Evolutionary conservation across 2,797 vertebrate species (phyloP).

Genomic region (Onychomys torridus): DNA sequence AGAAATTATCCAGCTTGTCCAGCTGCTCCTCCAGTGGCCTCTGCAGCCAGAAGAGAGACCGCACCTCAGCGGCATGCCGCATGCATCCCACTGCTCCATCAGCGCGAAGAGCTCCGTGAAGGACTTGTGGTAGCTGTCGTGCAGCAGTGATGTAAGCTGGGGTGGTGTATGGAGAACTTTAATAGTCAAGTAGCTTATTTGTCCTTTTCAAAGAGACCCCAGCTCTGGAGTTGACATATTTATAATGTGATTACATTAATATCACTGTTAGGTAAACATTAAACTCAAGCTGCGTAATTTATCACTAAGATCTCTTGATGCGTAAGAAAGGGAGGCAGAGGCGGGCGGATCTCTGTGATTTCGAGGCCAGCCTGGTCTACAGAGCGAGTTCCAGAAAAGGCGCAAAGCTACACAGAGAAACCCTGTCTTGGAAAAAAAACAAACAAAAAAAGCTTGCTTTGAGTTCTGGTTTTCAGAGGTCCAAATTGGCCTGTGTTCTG

Average conservation of each 20-base stretch:
- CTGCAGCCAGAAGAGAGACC: conserved; percentile 96
- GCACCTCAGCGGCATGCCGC: conserved; percentile 92
- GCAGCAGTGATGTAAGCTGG: conserved; percentile 88
- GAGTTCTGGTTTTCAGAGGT: conserved; percentile 70
- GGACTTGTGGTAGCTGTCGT: conserved; percentile 90
- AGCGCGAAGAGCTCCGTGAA: conserved; percentile 90
- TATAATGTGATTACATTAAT: conserved; percentile 62
- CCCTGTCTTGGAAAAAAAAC: too few species aligned
- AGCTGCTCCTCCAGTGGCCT: conserved; percentile 93
- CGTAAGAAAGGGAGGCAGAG: too few species aligned
- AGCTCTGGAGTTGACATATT: conserved; percentile 65
- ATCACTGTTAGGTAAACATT: conserved; percentile 19
- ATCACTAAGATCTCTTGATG: conserved; percentile 25
- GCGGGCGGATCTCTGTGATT: too few species aligned
- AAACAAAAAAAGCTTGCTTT: not conserved
- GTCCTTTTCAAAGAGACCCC: conserved; percentile 47
- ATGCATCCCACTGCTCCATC: conserved; percentile 91
- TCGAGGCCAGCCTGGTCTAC: too few species aligned
- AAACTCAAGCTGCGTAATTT: conserved; percentile 28
- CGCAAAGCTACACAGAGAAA: too few species aligned
- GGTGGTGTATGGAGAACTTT: not conserved
- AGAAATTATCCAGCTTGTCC: conserved; percentile 94
- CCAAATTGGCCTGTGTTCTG: conserved; percentile 63
- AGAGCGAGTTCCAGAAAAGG: too few species aligned
- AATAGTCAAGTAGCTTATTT: conserved; percentile 66